Evolutionary conservation across 2,113 vertebrate genomes (phyloP).

Genomic region (Corythornis vintsioides): DNA sequence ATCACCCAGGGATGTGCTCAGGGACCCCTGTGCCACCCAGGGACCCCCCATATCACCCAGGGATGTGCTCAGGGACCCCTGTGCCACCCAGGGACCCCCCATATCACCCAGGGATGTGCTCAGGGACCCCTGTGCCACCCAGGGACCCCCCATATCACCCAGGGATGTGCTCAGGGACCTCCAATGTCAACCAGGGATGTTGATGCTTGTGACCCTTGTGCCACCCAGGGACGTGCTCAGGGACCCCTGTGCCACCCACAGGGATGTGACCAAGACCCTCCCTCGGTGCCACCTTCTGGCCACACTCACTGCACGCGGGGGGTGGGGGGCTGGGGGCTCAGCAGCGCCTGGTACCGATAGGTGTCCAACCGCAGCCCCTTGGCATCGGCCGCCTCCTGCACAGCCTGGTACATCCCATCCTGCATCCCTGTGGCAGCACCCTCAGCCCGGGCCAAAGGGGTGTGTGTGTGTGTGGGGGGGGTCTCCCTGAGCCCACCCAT

Average conservation of each 20-base stretch:
- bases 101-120: neutral
- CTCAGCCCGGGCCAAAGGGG: neutral
- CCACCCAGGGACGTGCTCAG: neutral
- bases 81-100: neutral
- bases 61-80: neutral
- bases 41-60: neutral
- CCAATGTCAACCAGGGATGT: neutral
- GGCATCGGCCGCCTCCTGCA: neutral
- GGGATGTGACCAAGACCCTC: neutral
- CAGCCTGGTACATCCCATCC: neutral
- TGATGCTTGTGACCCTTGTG: neutral
- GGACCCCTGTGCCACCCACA: too few relatives aligned
- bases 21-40: too few relatives aligned
- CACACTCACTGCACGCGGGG: neutral
- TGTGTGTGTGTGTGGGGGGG: too few relatives aligned
- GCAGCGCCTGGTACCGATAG: neutral
- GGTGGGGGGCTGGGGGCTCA: neutral
- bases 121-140: neutral
- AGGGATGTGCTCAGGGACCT: neutral
- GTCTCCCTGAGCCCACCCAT: neutral
- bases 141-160: neutral
- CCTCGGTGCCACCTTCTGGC: neutral
- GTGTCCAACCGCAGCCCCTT: neutral
- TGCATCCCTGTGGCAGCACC: neutral
- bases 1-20: neutral